phyloP scores from a whole-genome alignment of 2,113 vertebrate genomes.

The Setophaga petechia region DNA sequence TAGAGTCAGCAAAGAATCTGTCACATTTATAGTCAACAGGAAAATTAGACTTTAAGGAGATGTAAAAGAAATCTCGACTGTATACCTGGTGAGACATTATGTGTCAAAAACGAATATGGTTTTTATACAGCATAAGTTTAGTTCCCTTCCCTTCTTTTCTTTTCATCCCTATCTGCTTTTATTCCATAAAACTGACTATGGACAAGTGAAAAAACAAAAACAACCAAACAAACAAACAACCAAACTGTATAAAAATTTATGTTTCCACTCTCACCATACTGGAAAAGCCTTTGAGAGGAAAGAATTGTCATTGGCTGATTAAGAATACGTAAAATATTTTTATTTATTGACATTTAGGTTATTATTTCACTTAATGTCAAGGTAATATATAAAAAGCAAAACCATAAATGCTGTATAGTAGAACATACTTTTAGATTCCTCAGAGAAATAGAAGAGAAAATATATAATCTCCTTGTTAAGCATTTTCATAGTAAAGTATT shows the following conservation, averaged over 20 bases:
- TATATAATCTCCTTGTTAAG: not conserved
- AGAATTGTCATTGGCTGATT: not conserved
- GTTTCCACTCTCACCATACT: not conserved
- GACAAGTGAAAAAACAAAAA: not conserved
- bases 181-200: no score
- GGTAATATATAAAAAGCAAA: not conserved
- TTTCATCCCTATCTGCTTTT: not conserved
- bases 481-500: not conserved
- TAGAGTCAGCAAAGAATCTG: conserved; percentile 2
- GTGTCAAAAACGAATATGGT: not conserved
- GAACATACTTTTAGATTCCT: not conserved
- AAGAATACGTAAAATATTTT: not conserved
- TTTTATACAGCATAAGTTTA: not conserved
- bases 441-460: not conserved
- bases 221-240: no score
- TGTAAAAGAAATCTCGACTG: not conserved
- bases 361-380: not conserved
- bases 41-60: conserved; percentile 33
- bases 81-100: not conserved
- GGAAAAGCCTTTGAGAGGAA: not conserved
- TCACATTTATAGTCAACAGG: not conserved
- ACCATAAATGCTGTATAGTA: not conserved
- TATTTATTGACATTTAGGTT: conserved; percentile 10
- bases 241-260: not conserved
- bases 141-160: not conserved